These are phyloP conservation scores for Lepidothrix coronata DNA, from an alignment of 2,113 vertebrate genomes.

Conservation along the genomic window DNA sequence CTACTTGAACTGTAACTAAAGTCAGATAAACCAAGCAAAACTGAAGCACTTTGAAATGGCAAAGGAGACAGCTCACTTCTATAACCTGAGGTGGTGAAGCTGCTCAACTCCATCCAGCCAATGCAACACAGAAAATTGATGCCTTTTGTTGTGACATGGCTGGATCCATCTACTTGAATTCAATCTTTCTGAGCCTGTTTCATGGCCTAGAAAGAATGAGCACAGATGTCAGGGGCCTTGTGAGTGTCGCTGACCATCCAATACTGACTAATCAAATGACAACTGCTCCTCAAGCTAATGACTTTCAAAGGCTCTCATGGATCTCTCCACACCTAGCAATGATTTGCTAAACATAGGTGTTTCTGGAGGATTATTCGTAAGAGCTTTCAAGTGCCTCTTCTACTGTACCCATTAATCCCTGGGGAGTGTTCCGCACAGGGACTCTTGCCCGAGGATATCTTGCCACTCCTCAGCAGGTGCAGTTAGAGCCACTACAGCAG, in stretches of 20 bases:
- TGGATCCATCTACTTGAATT: neutral
- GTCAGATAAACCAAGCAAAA: neutral
- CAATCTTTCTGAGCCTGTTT: neutral
- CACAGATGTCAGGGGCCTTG: neutral
- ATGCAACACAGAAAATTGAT: neutral
- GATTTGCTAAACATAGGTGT: neutral
- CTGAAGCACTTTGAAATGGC: neutral
- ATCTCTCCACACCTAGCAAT: neutral
- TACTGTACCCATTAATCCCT: neutral
- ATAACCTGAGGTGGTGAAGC: neutral
- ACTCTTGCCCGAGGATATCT: neutral
- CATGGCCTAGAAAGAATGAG: neutral
- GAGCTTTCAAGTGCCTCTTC: neutral
- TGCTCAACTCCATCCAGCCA: neutral
- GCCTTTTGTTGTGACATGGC: neutral
- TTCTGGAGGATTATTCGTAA: neutral
- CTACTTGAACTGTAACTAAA: neutral
- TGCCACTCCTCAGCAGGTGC: neutral
- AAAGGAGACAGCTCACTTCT: neutral
- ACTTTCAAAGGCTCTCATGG: neutral
- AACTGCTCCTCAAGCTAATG: neutral
- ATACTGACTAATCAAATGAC: neutral
- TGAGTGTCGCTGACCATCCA: neutral
- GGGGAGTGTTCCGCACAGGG: neutral
- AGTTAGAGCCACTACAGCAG: neutral